phyloP scores from a whole-genome alignment of 37 sponge, comb jelly and placozoan genomes.

The Aplysina aerophoba region DNA sequence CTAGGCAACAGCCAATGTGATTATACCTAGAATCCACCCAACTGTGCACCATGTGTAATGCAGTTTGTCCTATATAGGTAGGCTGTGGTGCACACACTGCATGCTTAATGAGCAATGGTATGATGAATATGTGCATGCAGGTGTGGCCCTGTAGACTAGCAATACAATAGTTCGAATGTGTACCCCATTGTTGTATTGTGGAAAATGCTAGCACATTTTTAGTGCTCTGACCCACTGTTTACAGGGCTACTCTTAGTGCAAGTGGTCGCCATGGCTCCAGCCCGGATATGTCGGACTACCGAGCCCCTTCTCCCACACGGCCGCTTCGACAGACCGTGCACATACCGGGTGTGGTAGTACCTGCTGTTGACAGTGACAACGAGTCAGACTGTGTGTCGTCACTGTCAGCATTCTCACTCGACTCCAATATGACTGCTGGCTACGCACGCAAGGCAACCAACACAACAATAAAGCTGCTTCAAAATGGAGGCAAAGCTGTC shows the following conservation, averaged over 20 bases:
- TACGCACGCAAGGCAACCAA: neutral
- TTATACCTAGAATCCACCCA: no score
- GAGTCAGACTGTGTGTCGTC: constrained; percentile 19
- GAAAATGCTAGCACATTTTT: no score
- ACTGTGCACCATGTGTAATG: no score
- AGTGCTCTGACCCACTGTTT: neutral
- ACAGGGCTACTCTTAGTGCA: neutral
- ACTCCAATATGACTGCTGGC: neutral
- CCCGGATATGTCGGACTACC: neutral
- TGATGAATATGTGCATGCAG: no score
- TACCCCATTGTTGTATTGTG: no score
- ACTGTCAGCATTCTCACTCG: constrained; percentile 11
- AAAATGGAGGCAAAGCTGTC: constrained; percentile 15
- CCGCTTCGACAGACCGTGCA: neutral
- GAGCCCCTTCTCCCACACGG: constrained; percentile 16
- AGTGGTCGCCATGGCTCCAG: constrained; percentile 1
- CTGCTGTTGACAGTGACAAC: constrained; percentile 32
- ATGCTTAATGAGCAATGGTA: no score
- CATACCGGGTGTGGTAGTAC: constrained; percentile 23
- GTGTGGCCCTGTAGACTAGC: no score
- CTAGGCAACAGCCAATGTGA: neutral
- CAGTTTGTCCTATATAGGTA: no score
- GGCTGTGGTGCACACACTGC: no score
- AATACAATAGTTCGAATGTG: no score
- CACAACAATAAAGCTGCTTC: neutral